phyloP scores from a whole-genome alignment of 2,888 invertebrate species.

The Meta bourneti region DNA sequence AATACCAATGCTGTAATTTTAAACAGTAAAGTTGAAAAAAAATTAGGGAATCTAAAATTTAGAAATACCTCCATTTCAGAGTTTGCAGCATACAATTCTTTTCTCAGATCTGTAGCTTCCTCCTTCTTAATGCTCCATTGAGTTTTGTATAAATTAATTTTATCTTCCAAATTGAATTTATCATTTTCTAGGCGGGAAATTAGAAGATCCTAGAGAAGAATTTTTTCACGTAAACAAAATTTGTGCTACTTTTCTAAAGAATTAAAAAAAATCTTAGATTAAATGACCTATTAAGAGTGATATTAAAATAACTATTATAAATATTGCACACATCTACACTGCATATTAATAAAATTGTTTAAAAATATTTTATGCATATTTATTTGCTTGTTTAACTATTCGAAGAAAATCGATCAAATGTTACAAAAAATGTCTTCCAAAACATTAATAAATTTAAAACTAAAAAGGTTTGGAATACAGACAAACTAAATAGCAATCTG shows the following conservation, averaged over 20 bases:
- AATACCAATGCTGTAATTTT: not conserved
- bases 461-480: not conserved
- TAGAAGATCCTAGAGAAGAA: constrained; percentile 55
- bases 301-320: constrained; percentile 1
- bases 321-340: not conserved
- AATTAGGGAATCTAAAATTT: not conserved
- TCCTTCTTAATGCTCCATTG: constrained; percentile 73
- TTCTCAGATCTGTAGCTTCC: constrained; percentile 56
- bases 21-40: not conserved
- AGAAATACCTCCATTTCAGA: constrained; percentile 65
- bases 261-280: not conserved
- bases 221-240: not conserved
- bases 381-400: not conserved
- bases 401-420: not conserved
- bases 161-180: constrained; percentile 65
- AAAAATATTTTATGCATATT: not conserved
- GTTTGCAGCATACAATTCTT: constrained; percentile 66
- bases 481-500: not conserved
- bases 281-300: not conserved
- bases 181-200: constrained; percentile 65
- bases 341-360: not conserved
- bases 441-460: not conserved
- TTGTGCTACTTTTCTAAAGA: too few relatives aligned
- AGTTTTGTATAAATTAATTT: constrained; percentile 62
- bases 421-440: not conserved